Evolutionary conservation across 2,113 vertebrate species (phyloP), one percentile per base, ranked within the genome.

Genomic region (Microcebus ravelobensis): DNA sequence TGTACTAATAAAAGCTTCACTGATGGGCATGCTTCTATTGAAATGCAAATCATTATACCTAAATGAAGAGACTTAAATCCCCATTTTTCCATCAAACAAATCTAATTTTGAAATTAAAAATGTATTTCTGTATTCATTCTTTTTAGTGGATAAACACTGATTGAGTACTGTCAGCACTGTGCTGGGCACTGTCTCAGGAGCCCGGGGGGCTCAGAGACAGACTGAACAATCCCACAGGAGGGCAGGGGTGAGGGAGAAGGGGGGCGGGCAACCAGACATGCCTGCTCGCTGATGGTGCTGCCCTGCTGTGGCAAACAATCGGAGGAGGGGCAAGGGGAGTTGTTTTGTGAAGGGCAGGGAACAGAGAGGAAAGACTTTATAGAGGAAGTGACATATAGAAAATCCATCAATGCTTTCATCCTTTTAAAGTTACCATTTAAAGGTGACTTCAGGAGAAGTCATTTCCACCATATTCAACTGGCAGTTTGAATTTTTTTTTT

Each of bases 371-470:
- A 77, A 61, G 68, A 55, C 50, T 91, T 95, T 65, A 73, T 31
- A 83, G 67, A 94, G 73, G 65, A 92, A 90, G 55, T 57, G 25
- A 63, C 61, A 34, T 65, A 77, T 14, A 83, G 82, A 90, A 92
- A 92, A 57, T 3, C 34, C 65, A 84, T 74, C 80, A 39, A 8
- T 68, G 25, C 59, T 80, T 90, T 90, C 80, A 63, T 73, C 8
- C 42, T 79, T 87, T 90, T 31, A 77, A 91, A 95, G 63, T 61
- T 31, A 94, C 57, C 55, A 70, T 84, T 85, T 89, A 85, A 96
- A 89, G 84, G 36, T 79, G 45, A 82, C 84, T 94, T 84, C 65
- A 92, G 79, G 79, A 90, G 50, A 96, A 96, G 79, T 86, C n/a
- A 70, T 89, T 95, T 95, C 61, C 23, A 67, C 65, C 84, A 55